These are phyloP conservation scores for Schlechtendalia chinensis DNA, from an alignment of 1,140 invertebrate species.

Conservation along the genomic window DNA sequence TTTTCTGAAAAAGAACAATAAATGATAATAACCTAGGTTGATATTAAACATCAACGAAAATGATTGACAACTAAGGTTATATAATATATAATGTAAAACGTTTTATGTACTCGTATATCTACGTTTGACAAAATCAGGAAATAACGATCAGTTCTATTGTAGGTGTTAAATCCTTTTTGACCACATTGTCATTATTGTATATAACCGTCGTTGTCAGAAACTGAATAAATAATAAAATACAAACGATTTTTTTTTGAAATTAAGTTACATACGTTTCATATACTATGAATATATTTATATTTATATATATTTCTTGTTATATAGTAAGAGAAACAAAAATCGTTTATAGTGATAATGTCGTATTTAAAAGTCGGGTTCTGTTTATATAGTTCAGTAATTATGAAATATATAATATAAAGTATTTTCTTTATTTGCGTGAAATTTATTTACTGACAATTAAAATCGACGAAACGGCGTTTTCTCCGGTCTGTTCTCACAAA, in stretches of 20 bases:
- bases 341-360: no score
- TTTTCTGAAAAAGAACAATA: background rate
- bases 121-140: background rate
- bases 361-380: background rate
- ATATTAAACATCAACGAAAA: background rate
- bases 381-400: background rate
- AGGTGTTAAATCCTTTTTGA: background rate
- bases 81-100: no score
- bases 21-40: background rate
- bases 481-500: constrained; percentile 28
- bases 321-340: no score
- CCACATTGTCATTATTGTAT: background rate
- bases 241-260: background rate
- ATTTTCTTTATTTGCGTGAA: background rate
- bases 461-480: constrained; percentile 17
- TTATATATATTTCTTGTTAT: no score
- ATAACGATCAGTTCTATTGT: background rate
- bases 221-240: background rate
- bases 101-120: no score
- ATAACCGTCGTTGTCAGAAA: background rate
- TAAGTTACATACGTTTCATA: background rate
- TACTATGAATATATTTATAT: no score
- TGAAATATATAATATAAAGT: no score
- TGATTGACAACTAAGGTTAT: background rate
- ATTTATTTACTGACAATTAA: constrained; percentile 12